Base-by-base conservation (phyloP, 2,888 invertebrate species). In the Physocephala rufipes region DNA sequence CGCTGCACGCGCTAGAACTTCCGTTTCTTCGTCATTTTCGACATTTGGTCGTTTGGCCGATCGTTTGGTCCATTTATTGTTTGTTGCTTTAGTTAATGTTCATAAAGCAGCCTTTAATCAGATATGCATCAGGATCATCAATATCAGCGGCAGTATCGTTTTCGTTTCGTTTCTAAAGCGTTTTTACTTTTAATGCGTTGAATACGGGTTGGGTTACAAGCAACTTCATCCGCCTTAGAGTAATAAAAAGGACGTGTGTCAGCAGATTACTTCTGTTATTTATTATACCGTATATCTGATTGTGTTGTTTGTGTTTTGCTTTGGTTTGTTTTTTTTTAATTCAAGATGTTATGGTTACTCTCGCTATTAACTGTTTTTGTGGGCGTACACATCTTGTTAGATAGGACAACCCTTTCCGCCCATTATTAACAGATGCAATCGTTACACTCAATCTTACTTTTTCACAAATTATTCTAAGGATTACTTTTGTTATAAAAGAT, bases 211-310 rank as follows among this genome's bases (percentile, higher is more conserved):
- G 5, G 36, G 3, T 7, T 49, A 15, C 49, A n/a, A n/a, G 53
- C n/a, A 24, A 13, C 26, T 12, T 15, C 24, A 28, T 28, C 58
- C 24, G 58, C 26, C 36, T 7, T 70, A 77, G 79, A 79, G 79
- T 80, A 81, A 81, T 82, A 80, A 78, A 81, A 78, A 79, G 79
- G 84, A 85, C 84, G 85, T 84, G 84, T 84, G 84, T 82, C 79
- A 77, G 80, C 80, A 79, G 81, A 83, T 82, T 82, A 82, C n/a
- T 36, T 36, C 5, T 36, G 36, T 36, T 36, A 36, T 36, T 36
- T 36, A 36, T 82, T 84, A 79, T 82, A 79, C 74, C 76, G 77
- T 77, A 58, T 59, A 28, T 26, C 67, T 59, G 67, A 67, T 67
- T 53, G 53, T 53, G 58, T 26, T 58, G 58, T 58, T 28, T 26